A percentile compares a stretch with the other conserved stretches of the same genome.
These are phyloP conservation scores for Hippocampus comes DNA, from an alignment of 2,113 vertebrate species.

Conservation along the genomic window DNA sequence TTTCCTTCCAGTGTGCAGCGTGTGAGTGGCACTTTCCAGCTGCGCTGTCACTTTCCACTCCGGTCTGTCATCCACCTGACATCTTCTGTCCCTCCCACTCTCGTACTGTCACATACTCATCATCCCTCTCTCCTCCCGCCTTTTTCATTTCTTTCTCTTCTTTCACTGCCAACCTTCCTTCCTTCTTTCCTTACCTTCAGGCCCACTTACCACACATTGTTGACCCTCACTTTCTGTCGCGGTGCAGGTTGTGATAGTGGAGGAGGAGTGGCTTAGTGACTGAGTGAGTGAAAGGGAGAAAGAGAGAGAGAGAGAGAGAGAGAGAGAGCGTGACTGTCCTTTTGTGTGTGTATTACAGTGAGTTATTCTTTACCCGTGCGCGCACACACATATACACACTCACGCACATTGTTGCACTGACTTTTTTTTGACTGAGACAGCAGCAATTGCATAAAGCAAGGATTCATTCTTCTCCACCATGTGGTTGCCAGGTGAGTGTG, in stretches of 20 bases:
- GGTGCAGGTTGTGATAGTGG: conserved; percentile 60
- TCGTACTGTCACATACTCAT: no score
- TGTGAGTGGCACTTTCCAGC: conserved; percentile 2
- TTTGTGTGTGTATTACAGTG: not conserved
- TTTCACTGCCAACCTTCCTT: conserved; percentile 5
- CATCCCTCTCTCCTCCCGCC: not conserved
- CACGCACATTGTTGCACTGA: conserved; percentile 42
- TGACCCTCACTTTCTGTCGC: conserved; percentile 50
- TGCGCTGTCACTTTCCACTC: conserved; percentile 1
- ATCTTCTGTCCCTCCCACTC: not conserved
- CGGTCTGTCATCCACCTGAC: not conserved
- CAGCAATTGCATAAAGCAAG: conserved; percentile 66
- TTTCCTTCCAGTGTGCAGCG: not conserved
- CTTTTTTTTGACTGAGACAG: conserved; percentile 63
- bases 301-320: conserved; percentile 34
- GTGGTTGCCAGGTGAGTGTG: conserved; percentile 77
- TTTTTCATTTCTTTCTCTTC: not conserved
- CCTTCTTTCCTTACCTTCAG: conserved; percentile 30
- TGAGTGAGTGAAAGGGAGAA: conserved; percentile 32
- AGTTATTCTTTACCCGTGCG: not conserved
- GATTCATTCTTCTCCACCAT: conserved; percentile 72
- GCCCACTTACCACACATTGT: conserved; percentile 38
- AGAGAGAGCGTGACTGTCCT: conserved; percentile 17
- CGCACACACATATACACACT: conserved; percentile 20
- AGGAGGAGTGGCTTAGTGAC: conserved; percentile 61